phyloP scores from a whole-genome alignment of 2,797 vertebrate species.

The Ptychadena robeensis region DNA sequence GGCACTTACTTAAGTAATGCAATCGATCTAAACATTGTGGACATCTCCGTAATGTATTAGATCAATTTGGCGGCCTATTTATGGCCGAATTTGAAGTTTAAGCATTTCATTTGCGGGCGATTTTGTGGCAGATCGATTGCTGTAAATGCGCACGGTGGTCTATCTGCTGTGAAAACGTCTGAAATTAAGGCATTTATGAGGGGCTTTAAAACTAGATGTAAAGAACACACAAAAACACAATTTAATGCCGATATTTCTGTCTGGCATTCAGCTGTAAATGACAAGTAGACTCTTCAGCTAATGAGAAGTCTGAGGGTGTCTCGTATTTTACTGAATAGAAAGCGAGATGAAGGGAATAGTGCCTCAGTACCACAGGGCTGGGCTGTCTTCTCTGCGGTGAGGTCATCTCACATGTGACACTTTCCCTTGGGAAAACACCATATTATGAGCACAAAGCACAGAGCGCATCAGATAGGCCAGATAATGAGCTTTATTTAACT shows the following conservation, averaged over 20 bases:
- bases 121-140: no score
- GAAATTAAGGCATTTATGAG: no score
- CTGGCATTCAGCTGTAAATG: neutral
- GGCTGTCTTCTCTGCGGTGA: constrained; percentile 10
- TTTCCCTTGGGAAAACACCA: constrained; percentile 39
- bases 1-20: no score
- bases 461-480: constrained; percentile 10
- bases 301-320: neutral
- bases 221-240: neutral
- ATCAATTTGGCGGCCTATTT: no score
- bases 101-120: no score
- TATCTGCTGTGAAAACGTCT: no score
- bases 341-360: constrained; percentile 9
- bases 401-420: constrained; percentile 36
- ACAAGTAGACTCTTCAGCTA: neutral
- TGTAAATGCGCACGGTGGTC: no score
- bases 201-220: neutral
- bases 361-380: neutral
- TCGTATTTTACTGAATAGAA: neutral
- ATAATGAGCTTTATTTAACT: neutral
- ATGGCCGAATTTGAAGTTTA: no score
- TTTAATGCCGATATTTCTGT: no score
- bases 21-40: no score
- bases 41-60: no score
- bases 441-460: constrained; percentile 26